Evolutionary conservation across 1,140 invertebrate genomes (phyloP), one percentile per base, ranked within the genome.

Genomic region (Rhyacophila brunnea): DNA sequence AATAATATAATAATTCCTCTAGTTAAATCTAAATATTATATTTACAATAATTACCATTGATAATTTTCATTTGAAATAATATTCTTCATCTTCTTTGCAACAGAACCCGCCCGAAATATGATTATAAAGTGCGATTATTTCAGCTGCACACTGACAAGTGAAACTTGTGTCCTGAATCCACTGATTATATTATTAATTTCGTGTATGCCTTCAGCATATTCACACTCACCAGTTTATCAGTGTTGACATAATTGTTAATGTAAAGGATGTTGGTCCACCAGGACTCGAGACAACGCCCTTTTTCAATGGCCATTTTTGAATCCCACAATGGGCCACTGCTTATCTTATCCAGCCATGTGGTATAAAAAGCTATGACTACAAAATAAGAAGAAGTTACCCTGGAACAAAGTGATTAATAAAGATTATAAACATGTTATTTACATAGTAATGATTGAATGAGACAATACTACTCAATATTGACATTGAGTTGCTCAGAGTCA

Each of bases 221-320:
- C n/a, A n/a, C 23, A 28, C 77, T 80, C 72, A 88, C 87, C 72
- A 87, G 66, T 65, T 83, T 71, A 59, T 89, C 83, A 1, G 81
- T 83, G 23, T 84, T 76, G 1, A 91, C 79, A 56, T 93, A 88
- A 71, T 93, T 95, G 69, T 93, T 92, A n/a, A 93, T 80, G 68
- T 92, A 92, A 1, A 93, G 74, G 10, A 93, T 71, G 68, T 93
- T 92, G 0, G 85, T 80, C 92, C 92, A 95, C 92, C 91, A 93
- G 14, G 86, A 87, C 6, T 80, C 72, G 60, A 77, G 68, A 67
- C 91, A 93, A 57, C 85, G 74, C 36, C 85, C 75, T 52, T 84
- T 81, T 70, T 89, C 86, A 14, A 80, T 36, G 45, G 70, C 66
- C 55, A 88, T 79, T 60, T 79, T 79, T 20, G 74, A 73, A 34